Base-by-base conservation (phyloP, 2,113 vertebrate species). In the Erpornis zantholeuca region DNA sequence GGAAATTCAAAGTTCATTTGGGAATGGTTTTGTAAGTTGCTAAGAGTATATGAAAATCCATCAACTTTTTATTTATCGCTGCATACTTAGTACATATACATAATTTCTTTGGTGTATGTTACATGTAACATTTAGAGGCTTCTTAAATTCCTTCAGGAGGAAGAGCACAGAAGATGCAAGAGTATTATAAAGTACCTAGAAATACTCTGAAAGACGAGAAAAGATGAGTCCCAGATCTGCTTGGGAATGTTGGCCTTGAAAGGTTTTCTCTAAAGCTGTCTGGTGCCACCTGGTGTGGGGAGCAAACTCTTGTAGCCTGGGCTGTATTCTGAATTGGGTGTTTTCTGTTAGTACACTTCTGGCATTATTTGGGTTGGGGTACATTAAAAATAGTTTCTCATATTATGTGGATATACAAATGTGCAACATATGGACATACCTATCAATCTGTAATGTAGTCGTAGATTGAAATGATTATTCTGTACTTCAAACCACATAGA, bases 271-370 rank as follows among this genome's bases (percentile, higher is more conserved):
- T 91, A 57, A 95, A 93, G 96, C 52, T 25, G 15, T 77, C 65
- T 90, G 85, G 86, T 96, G 93, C 93, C 96, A 91, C 86, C 95
- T 97, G 78, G 92, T 96, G 93, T 89, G 70, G 38, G 84, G 87
- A 93, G 65, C 52, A 91, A 91, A 92, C 64, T 77, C 35, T 54
- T 70, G 33, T 42, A 82, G 68, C 53, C n/a, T 61, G 82, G 75
- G 54, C 29, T 38, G 3, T 53, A 28, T 70, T 77, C 66, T 77
- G 29, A 33, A 28, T 78, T 63, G 6, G 15, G 4, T 86, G 12
- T 59, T 60, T 36, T 36, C 27, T 47, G 14, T 75, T 66, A 47
- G 53, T 31, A 65, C 53, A 80, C 36, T 83, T 93, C 11, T 78
- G 69, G 23, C 40, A 44, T 2, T 64, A n/a, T n/a, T n/a, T n/a